These are phyloP conservation scores for Pseudochirops corinnae DNA, from an alignment of 2,797 vertebrate species.

Conservation along the genomic window DNA sequence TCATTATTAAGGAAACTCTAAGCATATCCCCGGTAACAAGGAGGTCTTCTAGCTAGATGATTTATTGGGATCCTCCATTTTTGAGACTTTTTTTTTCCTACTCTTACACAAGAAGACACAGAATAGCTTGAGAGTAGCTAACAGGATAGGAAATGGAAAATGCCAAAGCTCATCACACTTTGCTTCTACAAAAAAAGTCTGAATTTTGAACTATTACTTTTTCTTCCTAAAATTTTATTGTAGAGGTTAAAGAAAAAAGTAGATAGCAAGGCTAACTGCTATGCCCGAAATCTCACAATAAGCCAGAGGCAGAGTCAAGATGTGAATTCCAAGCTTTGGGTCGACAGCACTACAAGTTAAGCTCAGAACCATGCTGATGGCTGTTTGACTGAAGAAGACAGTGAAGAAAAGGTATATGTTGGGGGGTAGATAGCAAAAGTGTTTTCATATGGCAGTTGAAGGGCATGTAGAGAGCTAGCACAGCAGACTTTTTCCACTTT, in stretches of 20 bases:
- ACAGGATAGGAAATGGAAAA: slow-evolving; percentile 12
- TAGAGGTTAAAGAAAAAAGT: not conserved
- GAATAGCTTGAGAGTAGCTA: not conserved
- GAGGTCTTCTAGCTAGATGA: not conserved
- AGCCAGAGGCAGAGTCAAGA: not conserved
- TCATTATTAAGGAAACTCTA: not conserved
- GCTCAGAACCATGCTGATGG: not conserved
- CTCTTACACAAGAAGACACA: not conserved
- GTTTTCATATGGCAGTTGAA: too few relatives aligned
- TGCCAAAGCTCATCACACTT: not conserved
- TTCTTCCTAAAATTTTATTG: slow-evolving; percentile 8
- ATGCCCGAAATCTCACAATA: slow-evolving; percentile 7
- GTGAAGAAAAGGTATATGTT: too few relatives aligned
- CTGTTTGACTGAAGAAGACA: not conserved
- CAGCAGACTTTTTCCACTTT: too few relatives aligned
- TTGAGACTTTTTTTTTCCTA: not conserved
- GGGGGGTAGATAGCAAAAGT: too few relatives aligned
- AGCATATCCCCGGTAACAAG: not conserved
- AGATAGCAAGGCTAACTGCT: not conserved
- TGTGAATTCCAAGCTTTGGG: not conserved
- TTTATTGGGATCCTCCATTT: not conserved
- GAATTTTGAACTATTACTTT: not conserved
- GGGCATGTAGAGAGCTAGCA: too few relatives aligned
- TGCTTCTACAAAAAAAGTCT: not conserved
- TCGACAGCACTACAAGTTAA: not conserved